A percentile compares a stretch with the other conserved stretches of the same genome.
These are phyloP conservation scores for Hemiscyllium ocellatum DNA, from an alignment of 2,113 vertebrate species.

Conservation along the genomic window DNA sequence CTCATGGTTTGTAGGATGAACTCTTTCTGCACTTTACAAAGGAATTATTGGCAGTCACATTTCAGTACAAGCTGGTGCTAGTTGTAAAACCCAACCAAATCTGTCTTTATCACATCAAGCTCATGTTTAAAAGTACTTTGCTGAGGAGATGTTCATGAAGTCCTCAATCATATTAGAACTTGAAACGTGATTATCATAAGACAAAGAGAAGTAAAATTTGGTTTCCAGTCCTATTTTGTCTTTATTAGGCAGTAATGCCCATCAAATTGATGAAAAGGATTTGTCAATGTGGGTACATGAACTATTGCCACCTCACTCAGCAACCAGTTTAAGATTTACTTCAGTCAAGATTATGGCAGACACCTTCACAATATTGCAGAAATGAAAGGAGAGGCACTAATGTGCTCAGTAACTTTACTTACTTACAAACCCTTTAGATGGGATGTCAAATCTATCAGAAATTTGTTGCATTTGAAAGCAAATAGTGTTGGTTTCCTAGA, in stretches of 20 bases:
- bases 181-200: background rate
- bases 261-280: background rate
- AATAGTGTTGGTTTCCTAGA: background rate
- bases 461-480: background rate
- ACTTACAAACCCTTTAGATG: background rate
- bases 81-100: background rate
- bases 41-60: slow-evolving; percentile 2
- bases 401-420: background rate
- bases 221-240: background rate
- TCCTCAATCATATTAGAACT: background rate
- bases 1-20: background rate
- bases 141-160: background rate
- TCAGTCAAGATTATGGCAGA: background rate
- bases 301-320: background rate
- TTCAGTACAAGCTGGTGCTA: background rate
- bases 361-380: background rate
- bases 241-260: background rate
- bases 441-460: background rate
- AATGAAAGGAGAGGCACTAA: background rate
- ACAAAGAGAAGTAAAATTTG: background rate
- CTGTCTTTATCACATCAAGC: background rate
- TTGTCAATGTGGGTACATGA: background rate
- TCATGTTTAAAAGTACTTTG: background rate
- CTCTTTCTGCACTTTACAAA: slow-evolving; percentile 12
- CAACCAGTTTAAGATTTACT: background rate